Conservation (phyloP, 2,113 vertebrate genomes). For the Myiozetetes cayanensis region DNA sequence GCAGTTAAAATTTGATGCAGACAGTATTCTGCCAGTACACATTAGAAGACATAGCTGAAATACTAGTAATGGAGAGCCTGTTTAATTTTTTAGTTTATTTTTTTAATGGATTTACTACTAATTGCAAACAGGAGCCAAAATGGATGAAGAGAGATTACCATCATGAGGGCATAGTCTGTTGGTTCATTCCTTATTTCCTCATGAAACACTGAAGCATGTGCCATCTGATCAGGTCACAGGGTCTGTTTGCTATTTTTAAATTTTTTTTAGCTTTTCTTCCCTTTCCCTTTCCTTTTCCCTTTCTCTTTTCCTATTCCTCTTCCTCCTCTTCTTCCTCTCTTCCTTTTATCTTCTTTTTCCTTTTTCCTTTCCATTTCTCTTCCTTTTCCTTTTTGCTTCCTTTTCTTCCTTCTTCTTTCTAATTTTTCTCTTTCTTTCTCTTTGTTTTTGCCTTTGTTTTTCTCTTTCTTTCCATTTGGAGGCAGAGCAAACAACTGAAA, state of each 20-base stretch:
- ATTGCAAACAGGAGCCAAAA: neutral
- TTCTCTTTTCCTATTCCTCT: rapidly evolving
- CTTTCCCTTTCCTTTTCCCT: neutral
- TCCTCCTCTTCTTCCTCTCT: too few species aligned
- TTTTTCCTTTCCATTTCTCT: too few species aligned
- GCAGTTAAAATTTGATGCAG: neutral
- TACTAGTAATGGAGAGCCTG: neutral
- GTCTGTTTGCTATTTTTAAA: neutral
- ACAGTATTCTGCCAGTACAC: neutral
- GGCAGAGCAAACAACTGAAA: neutral
- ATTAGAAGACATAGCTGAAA: neutral
- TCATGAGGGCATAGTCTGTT: neutral
- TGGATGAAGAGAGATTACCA: neutral
- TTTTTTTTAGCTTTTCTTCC: rapidly evolving
- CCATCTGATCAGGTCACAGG: neutral
- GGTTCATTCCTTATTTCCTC: neutral
- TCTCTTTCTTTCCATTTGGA: neutral
- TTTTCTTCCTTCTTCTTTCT: too few species aligned
- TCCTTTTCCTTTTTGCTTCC: neutral
- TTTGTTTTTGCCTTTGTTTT: neutral
- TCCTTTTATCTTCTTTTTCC: neutral
- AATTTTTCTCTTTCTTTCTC: neutral
- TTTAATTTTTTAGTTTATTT: neutral
- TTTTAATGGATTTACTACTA: neutral
- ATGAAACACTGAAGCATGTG: neutral